Conservation (phyloP, 2,888 invertebrate species). For the Cyclophora punctaria region DNA sequence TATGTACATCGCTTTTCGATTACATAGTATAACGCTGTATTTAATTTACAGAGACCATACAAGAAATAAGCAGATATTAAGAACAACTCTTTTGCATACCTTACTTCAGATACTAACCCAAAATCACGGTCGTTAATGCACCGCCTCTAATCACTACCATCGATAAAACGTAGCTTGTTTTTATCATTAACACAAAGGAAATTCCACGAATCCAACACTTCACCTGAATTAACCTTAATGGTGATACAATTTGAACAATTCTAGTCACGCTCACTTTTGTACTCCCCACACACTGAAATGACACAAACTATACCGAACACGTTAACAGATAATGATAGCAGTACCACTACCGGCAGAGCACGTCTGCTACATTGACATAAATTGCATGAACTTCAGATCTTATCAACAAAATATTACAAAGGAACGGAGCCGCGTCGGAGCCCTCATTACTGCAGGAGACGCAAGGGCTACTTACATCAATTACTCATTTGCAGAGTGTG, state of each 20-base stretch:
- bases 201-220: conserved; percentile 68
- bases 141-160: conserved; percentile 63
- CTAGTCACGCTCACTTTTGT: conserved; percentile 41
- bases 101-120: conserved; percentile 60
- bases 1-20: conserved; percentile 11
- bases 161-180: conserved; percentile 55
- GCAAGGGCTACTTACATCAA: conserved; percentile 16
- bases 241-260: conserved; percentile 26
- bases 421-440: conserved; percentile 3
- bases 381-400: conserved; percentile 58
- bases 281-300: conserved; percentile 38
- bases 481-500: conserved; percentile 32
- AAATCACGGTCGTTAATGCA: conserved; percentile 69
- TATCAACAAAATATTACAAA: conserved; percentile 28
- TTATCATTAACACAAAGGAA: conserved; percentile 58
- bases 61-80: conserved; percentile 60
- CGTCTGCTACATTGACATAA: conserved; percentile 52
- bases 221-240: conserved; percentile 27
- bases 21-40: not conserved
- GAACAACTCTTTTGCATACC: conserved; percentile 51
- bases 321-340: conserved; percentile 38
- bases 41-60: not conserved
- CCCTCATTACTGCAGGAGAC: conserved; percentile 9
- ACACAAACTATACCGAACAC: conserved; percentile 34
- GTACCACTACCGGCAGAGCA: conserved; percentile 41